Conservation (phyloP, 2,888 invertebrate species). For the Platynereis dumerilii region DNA sequence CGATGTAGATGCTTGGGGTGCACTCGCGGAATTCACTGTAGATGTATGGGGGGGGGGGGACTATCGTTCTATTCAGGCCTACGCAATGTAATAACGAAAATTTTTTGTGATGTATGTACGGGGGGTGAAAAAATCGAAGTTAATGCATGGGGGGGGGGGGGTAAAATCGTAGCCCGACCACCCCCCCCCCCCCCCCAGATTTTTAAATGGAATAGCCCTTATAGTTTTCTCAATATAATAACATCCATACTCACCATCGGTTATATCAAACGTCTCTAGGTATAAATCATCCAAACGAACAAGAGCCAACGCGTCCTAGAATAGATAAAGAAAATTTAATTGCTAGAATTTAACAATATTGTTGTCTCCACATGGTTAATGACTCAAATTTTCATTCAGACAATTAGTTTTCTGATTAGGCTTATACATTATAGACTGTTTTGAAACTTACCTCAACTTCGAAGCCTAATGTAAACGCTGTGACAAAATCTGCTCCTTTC, state of each 20-base stretch:
- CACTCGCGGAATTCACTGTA: too few relatives aligned
- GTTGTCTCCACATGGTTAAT: not conserved
- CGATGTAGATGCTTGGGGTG: too few relatives aligned
- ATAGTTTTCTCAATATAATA: too few relatives aligned
- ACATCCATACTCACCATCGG: constrained; percentile 70
- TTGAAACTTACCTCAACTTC: constrained; percentile 75
- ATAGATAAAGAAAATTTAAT: constrained; percentile 7
- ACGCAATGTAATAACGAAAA: too few relatives aligned
- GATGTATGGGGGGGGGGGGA: too few relatives aligned
- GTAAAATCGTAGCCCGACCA: too few relatives aligned
- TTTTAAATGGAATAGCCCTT: too few relatives aligned
- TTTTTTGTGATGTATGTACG: too few relatives aligned
- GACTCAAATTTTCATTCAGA: not conserved
- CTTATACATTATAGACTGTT: not conserved
- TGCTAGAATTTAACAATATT: not conserved
- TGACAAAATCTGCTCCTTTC: constrained; percentile 97
- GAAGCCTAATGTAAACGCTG: constrained; percentile 94
- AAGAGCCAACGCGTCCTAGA: constrained; percentile 86
- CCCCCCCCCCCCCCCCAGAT: too few relatives aligned
- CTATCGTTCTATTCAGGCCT: too few relatives aligned
- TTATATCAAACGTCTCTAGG: constrained; percentile 94
- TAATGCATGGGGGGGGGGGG: too few relatives aligned
- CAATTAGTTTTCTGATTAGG: not conserved
- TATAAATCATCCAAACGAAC: constrained; percentile 95
- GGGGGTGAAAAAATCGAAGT: too few relatives aligned